phyloP scores from a whole-genome alignment of 2,797 vertebrate species.

The Macrochelys suwanniensis region DNA sequence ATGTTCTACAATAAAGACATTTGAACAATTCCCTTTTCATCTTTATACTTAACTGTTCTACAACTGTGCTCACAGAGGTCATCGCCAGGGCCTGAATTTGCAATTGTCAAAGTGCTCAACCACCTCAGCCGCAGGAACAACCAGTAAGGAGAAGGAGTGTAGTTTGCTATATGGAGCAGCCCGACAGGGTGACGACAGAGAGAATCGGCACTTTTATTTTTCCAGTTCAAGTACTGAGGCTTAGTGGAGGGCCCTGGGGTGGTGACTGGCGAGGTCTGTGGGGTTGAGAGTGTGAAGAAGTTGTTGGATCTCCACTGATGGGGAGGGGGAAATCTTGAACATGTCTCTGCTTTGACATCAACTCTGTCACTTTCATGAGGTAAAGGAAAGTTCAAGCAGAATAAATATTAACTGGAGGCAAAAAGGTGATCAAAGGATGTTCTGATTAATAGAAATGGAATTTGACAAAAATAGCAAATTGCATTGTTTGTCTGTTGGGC shows the following conservation, averaged over 20 bases:
- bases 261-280: not conserved
- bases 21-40: not conserved
- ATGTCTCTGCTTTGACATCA: not conserved
- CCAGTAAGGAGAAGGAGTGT: not conserved
- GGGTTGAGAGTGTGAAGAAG: not conserved
- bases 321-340: not conserved
- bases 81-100: not conserved
- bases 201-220: not conserved
- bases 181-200: not conserved
- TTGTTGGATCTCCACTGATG: not conserved
- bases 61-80: not conserved
- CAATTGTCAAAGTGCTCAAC: not conserved
- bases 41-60: not conserved
- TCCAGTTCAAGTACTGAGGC: not conserved
- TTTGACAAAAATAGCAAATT: conserved; percentile 71
- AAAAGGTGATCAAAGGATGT: conserved; percentile 61
- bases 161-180: not conserved
- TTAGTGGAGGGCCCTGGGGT: not conserved
- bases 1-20: not conserved
- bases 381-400: conserved; percentile 62
- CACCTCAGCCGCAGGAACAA: not conserved
- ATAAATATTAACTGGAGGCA: conserved; percentile 38
- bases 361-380: not conserved
- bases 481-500: conserved; percentile 51
- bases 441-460: conserved; percentile 72